Percentiles rank a stretch among this genome's conserved stretches.
Conservation (phyloP, 2,113 vertebrate genomes). For the Hypanus sabinus region DNA sequence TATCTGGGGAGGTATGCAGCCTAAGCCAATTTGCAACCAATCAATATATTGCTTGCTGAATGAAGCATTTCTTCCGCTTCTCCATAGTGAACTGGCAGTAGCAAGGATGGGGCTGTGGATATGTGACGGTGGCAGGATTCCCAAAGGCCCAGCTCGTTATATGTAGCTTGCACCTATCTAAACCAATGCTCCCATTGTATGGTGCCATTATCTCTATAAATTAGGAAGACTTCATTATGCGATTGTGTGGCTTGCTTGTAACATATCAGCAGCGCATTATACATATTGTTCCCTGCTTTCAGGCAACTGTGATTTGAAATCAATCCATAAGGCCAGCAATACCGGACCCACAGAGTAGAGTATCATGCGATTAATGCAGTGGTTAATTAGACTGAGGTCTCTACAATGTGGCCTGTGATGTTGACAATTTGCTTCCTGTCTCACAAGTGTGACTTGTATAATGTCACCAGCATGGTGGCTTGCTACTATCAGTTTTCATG, state of each 20-base stretch:
- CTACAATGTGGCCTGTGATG: background rate
- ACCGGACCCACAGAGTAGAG: background rate
- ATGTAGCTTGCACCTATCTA: background rate
- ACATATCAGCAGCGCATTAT: background rate
- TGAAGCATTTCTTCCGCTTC: background rate
- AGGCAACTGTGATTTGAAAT: background rate
- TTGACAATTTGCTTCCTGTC: background rate
- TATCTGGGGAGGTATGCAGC: background rate
- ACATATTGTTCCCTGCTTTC: background rate
- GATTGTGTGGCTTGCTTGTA: background rate
- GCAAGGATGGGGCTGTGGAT: background rate
- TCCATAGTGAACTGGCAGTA: background rate
- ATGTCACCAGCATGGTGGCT: background rate
- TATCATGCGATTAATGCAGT: background rate
- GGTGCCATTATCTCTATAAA: background rate
- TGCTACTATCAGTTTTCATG: no score
- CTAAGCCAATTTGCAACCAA: background rate
- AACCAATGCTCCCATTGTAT: background rate
- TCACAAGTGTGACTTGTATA: background rate
- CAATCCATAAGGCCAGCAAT: background rate
- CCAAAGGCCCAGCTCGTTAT: background rate
- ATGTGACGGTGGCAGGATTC: background rate
- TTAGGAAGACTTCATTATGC: background rate
- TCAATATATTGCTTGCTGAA: background rate
- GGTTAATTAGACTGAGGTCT: background rate